Evolutionary conservation across 1,140 invertebrate genomes (phyloP), one percentile per base, ranked within the genome.

Genomic region (Drosophila sp.): DNA sequence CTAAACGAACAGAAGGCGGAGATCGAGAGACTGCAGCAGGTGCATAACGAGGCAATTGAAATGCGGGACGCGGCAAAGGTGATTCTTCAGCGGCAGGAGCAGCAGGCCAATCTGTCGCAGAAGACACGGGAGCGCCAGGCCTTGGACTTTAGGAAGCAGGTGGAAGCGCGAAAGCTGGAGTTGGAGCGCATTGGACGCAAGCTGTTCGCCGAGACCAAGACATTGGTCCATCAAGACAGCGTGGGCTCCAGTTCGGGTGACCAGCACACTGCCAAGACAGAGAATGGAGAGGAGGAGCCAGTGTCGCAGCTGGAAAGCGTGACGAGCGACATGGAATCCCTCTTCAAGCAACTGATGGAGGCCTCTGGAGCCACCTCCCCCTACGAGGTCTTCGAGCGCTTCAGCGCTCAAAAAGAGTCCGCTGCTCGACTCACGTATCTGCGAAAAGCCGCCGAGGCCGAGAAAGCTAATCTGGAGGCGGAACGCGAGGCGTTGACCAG

Each of bases 341-440:
- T 94, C 11, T 96, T 97, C 87, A 94, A 94, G 38, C 94, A 94
- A 67, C 90, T 97, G 0, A 96, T 95, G 92, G 94, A 94, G 87
- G 94, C 94, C 0, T 96, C 96, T 3, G 96, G 96, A 11, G 96
- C 95, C 4, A 95, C 94, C 5, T 95, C 94, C 36, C 93, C 94
- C 0, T 94, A 95, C 54, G 94, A 96, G 75, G 95, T 97, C 4
- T 93, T 96, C 38, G 93, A 95, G 70, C 92, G 95, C 61, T 97
- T 96, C 91, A 92, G 94, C 41, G 93, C 93, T 5, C 96, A 97
- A 84, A 94, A 94, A 50, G 94, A 95, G 65, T 96, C 96, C 0
- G 94, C 94, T 43, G 93, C 94, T 27, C 93, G 95, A 38, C 67
- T 91, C 5, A 94, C 93, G 50, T 94, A 95, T 77, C 92, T 97